Percentiles rank a stretch among this genome's conserved stretches.
Conservation (phyloP, 2,797 vertebrate genomes). For the Nothura maculosa region DNA sequence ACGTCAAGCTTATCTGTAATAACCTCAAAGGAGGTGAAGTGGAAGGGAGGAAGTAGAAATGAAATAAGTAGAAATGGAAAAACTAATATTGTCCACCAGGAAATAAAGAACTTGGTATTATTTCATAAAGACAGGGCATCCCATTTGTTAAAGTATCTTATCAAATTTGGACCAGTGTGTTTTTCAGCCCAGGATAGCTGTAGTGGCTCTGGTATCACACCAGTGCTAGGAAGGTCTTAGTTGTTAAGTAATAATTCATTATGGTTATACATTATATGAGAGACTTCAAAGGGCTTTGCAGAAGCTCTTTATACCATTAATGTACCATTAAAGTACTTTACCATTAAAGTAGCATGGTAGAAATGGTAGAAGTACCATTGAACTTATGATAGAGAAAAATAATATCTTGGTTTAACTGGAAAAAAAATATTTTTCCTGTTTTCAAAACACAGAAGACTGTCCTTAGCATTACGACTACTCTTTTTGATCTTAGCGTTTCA, state of each 20-base stretch:
- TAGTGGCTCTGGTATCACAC: background rate
- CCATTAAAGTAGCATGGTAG: too few species aligned
- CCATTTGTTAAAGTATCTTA: background rate
- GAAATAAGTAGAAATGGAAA: background rate
- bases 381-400: background rate
- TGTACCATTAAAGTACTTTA: too few species aligned
- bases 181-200: background rate
- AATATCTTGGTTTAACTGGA: rapidly evolving
- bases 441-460: background rate
- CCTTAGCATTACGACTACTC: background rate
- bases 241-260: too few species aligned
- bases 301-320: too few species aligned
- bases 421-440: background rate
- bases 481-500: background rate
- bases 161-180: background rate
- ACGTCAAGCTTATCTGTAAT: background rate
- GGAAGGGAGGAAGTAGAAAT: background rate
- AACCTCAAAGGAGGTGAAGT: background rate
- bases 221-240: background rate
- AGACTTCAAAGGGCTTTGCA: background rate
- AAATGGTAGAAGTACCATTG: background rate
- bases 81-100: background rate
- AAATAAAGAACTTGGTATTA: background rate
- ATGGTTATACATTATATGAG: background rate
- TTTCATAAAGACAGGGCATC: background rate